Evolutionary conservation across 2,888 invertebrate species (phyloP).

Genomic region (Antitype chi): DNA sequence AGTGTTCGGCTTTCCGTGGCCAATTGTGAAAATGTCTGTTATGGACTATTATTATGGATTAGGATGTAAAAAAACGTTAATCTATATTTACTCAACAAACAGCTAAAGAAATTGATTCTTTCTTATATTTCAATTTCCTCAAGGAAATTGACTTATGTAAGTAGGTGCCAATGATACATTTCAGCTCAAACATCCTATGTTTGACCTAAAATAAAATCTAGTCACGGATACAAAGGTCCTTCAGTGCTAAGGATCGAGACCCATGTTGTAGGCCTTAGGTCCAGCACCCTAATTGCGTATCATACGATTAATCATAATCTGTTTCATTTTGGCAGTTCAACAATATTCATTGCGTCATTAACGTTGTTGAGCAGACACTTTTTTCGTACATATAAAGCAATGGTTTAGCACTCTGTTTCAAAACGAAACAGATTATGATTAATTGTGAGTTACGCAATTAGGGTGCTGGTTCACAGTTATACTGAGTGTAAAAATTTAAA

Average conservation of each 20-base stretch:
- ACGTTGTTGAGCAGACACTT: too few relatives aligned
- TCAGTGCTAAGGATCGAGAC: background rate
- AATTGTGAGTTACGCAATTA: too few relatives aligned
- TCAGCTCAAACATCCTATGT: background rate
- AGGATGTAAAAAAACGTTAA: conserved; percentile 40
- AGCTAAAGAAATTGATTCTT: conserved; percentile 32
- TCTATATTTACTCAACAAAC: conserved; percentile 47
- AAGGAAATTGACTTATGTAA: background rate
- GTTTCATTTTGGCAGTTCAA: too few relatives aligned
- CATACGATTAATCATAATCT: too few relatives aligned
- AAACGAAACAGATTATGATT: too few relatives aligned
- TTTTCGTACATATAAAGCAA: too few relatives aligned
- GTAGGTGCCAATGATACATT: background rate
- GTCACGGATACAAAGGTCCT: background rate
- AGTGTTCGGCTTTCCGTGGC: conserved; percentile 53
- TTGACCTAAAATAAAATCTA: background rate
- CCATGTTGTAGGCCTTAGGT: too few relatives aligned
- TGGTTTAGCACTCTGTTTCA: too few relatives aligned
- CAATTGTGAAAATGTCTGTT: conserved; percentile 56
- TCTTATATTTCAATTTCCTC: conserved; percentile 6
- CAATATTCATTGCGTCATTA: too few relatives aligned
- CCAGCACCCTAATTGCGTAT: too few relatives aligned
- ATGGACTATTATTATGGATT: conserved; percentile 46
- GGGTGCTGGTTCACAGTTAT: background rate
- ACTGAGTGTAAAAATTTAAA: background rate